Evolutionary conservation across 2,888 invertebrate species (phyloP), one percentile per base, ranked within the genome.

Genomic region (Smittia sp.): DNA sequence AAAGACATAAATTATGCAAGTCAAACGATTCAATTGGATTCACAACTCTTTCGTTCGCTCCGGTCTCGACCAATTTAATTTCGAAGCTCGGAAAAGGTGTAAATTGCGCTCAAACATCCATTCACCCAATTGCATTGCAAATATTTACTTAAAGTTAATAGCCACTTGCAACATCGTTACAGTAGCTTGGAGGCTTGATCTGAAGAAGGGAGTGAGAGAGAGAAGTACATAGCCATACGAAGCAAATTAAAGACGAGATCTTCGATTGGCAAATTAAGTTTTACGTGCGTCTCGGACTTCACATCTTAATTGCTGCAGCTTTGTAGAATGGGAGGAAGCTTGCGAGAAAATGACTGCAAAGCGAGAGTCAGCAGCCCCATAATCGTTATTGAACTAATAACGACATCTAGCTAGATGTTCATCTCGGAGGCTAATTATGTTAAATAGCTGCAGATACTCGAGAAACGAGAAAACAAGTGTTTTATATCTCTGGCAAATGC

Each of bases 1-100:
- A 58, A 58, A 58, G 13, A 58, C 58, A 58, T 58, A 58, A 58
- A 58, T 58, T 58, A 58, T 58, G 58, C 58, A 58, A 7, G 22
- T 58, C 58, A 58, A 58, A 22, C 22, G 58, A 58, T 58, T 58
- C 58, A 58, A 58, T 58, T 58, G 58, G 58, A 58, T 58, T 58
- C 22, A 20, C 58, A 58, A 58, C n/a, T 58, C 22, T 46, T 46
- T 13, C 18, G 20, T 18, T 58, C 22, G n/a, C n/a, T n/a, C n/a
- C n/a, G n/a, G n/a, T n/a, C n/a, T n/a, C n/a, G n/a, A n/a, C n/a
- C 15, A n/a, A 46, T 58, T 58, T 58, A 58, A 58, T 58, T 58
- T 15, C 9, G 22, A 58, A 58, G 18, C 58, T 20, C 58, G 20
- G 18, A 2, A 22, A 22, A 58, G 22, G 58, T 58, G 58, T 20